Base-by-base conservation (phyloP, 2,888 invertebrate genomes). In the Lithosia quadra region DNA sequence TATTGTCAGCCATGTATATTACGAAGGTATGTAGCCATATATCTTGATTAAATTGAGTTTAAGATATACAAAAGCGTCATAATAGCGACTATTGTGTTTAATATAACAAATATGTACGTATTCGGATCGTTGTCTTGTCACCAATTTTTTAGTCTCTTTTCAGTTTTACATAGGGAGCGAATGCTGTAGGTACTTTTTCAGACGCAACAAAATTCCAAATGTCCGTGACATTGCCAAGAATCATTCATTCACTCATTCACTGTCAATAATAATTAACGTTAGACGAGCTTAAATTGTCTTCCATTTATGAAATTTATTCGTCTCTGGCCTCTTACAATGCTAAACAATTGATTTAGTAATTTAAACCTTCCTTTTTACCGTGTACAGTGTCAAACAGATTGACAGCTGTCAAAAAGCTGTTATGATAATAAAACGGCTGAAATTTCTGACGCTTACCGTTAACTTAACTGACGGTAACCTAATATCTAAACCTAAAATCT, bases 391-490 rank as follows among this genome's bases (percentile, higher is more conserved):
- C 15, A 24, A n/a, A 13, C 21, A 34, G 9, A 55, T 28, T 55
- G 63, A 63, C 63, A 63, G 63, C 63, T 63, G 63, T 63, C 63
- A 63, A 34, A 34, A 63, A 22, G 28, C 28, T 7, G n/a, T 13
- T 33, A 33, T 34, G 24, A 18, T n/a, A 39, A 43, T 39, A 8
- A 18, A 24, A 58, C n/a, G 15, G 1, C 28, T 33, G 34, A 34
- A 18, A 58, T 33, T 58, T 58, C 33, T 18, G 58, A 58, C 58
- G 33, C 58, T 33, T 58, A 28, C 28, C 10, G 58, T 33, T 34
- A 28, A 18, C 57, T 24, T 28, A 58, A 34, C 34, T 18, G 10
- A 11, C 2, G 58, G 34, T 34, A 58, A 58, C n/a, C 2, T 11
- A n/a, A 33, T 49, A 49, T 49, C 49, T 49, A n/a, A 18, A 49